Percentiles rank a stretch among this genome's conserved stretches.
These are phyloP conservation scores for Sanderia malayensis DNA, from an alignment of 30 jellyfish, hydroid and myxozoan genomes.

Conservation along the genomic window DNA sequence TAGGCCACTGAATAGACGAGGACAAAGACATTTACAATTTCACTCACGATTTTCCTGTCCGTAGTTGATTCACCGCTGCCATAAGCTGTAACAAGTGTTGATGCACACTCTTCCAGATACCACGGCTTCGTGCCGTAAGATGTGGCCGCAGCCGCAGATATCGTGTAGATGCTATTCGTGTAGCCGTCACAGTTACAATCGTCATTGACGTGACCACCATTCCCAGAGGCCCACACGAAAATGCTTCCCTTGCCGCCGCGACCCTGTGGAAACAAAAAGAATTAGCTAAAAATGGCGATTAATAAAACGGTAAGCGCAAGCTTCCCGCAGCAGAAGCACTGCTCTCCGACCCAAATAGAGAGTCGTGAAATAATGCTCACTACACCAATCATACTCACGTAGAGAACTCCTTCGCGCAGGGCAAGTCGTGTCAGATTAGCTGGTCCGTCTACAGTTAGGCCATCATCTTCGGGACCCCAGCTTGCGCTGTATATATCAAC, in stretches of 20 bases:
- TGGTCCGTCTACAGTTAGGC: constrained; percentile 96
- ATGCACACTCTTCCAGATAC: constrained; percentile 92
- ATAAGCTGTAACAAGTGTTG: constrained; percentile 79
- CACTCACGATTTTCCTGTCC: constrained; percentile 82
- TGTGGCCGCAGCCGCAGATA: constrained; percentile 95
- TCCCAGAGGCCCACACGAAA: constrained; percentile 99
- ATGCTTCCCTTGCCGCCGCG: constrained; percentile 96
- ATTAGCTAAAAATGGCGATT: no score
- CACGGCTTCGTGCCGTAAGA: constrained; percentile 78
- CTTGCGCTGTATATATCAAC: constrained; percentile 95
- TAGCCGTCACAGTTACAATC: constrained; percentile 98
- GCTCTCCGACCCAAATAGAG: no score
- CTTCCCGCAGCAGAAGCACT: no score
- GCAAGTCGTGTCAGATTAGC: constrained; percentile 74
- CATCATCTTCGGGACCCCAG: constrained; percentile 99
- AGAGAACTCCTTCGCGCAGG: constrained; percentile 73
- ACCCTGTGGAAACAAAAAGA: no score
- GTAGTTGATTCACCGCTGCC: constrained; percentile 67
- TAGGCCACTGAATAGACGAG: no score
- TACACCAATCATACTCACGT: no score
- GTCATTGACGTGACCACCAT: constrained; percentile 85
- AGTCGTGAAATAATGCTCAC: no score
- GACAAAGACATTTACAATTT: no score
- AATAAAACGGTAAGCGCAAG: no score
- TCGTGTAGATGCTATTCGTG: constrained; percentile 94